These are phyloP conservation scores for Steinernema scapterisci DNA, from an alignment of 2,888 invertebrate species.

Conservation along the genomic window DNA sequence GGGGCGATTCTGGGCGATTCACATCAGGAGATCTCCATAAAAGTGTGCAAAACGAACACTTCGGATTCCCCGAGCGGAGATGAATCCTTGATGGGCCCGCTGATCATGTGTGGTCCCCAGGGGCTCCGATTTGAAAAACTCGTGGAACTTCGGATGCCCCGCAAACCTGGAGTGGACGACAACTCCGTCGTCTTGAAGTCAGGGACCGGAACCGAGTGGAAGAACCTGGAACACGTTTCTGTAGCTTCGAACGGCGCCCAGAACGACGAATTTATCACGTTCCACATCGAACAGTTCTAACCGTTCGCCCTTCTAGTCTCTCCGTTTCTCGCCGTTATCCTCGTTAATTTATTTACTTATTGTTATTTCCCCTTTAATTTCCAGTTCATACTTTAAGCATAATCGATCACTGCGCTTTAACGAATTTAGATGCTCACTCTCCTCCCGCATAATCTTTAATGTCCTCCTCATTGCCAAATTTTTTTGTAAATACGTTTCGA, in stretches of 20 bases:
- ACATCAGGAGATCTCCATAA: slow-evolving; percentile 90
- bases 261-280: slow-evolving; percentile 7
- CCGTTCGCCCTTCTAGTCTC: not conserved
- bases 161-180: slow-evolving; percentile 50
- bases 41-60: slow-evolving; percentile 68
- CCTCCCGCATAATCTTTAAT: slow-evolving; percentile 13
- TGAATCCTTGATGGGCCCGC: slow-evolving; percentile 89
- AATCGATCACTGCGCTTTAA: slow-evolving; percentile 26
- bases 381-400: not conserved
- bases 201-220: slow-evolving; percentile 44
- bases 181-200: slow-evolving; percentile 41
- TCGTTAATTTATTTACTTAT: slow-evolving; percentile 14
- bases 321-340: too few relatives aligned
- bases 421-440: slow-evolving; percentile 20
- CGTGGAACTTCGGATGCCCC: slow-evolving; percentile 88
- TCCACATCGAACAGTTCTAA: slow-evolving; percentile 25
- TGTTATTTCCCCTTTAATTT: not conserved
- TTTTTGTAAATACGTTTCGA: slow-evolving; percentile 19
- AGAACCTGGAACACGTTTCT: slow-evolving; percentile 38
- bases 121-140: slow-evolving; percentile 84
- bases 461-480: not conserved
- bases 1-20: slow-evolving; percentile 83
- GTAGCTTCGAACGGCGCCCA: slow-evolving; percentile 4
- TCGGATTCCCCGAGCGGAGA: slow-evolving; percentile 74
- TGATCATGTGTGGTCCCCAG: slow-evolving; percentile 95